Evolutionary conservation across 2,113 vertebrate genomes (phyloP).

Genomic region (Dryoscopus gambensis): DNA sequence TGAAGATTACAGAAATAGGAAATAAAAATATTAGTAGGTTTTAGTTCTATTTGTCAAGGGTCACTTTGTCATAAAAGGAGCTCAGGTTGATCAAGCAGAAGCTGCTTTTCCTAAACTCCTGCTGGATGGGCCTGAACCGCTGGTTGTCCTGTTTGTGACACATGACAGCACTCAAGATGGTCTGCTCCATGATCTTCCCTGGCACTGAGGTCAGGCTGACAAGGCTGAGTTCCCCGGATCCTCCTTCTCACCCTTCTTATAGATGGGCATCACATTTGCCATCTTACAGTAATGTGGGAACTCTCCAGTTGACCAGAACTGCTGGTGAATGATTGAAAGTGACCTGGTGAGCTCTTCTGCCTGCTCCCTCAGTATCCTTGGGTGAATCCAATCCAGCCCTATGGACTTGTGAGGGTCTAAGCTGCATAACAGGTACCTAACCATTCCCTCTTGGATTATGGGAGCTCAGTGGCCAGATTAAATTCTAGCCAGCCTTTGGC

Average conservation of each 20-base stretch:
- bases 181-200: neutral
- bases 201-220: neutral
- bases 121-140: neutral
- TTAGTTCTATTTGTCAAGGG: neutral
- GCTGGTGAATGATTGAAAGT: neutral
- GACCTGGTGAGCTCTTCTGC: neutral
- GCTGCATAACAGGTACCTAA: neutral
- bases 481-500: neutral
- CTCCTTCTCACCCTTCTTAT: neutral
- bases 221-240: neutral
- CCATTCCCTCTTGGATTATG: neutral
- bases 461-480: neutral
- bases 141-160: neutral
- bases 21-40: neutral
- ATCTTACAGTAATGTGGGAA: rapidly evolving
- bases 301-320: rapidly evolving
- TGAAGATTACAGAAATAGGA: neutral
- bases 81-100: neutral
- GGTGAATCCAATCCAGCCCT: neutral
- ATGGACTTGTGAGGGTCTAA: neutral
- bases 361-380: neutral
- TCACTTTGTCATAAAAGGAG: neutral
- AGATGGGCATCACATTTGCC: neutral
- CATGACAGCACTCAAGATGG: no score
- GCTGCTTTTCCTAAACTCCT: neutral